Evolutionary conservation across 2,888 invertebrate species (phyloP), one percentile per base, ranked within the genome.

Genomic region (Galerucella pusilla): DNA sequence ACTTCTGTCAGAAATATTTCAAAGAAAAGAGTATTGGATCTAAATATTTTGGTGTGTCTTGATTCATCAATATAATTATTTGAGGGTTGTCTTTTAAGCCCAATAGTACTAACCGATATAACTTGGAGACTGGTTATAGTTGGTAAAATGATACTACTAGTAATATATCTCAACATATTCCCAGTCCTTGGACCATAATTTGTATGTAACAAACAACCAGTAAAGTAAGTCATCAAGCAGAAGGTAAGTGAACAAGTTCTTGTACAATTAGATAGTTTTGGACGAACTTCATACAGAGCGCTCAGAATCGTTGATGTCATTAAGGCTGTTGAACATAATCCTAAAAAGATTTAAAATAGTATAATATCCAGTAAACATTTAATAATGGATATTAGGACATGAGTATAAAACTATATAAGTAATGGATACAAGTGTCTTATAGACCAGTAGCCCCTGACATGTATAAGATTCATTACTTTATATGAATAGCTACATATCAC

Each of bases 261-360:
- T 10, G 67, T 52, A 54, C 70, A 54, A 35, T 60, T 68, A 25
- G 7, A 67, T 14, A 72, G 42, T 9, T 66, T 64, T 4, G 72
- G 74, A 6, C 59, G 68, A 11, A 64, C 49, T 59, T 77, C 75
- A 68, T 77, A 78, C 25, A 76, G 16, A 6, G 61, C 66, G 20
- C 75, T 73, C 14, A 78, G 59, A 20, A 73, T 61, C 46, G 71
- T 71, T 11, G 68, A 68, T 25, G 65, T 64, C 78, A 76, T 76
- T 52, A 78, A 20, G n/a, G 73, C 65, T 28, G 76, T 73, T 65
- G 76, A 61, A 65, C 67, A 59, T 45, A 78, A 11, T 9, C 76
- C 78, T 76, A 45, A 25, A 78, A 78, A 68, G 63, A 45, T 52
- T 16, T 7, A 61, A 63, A 16, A 28, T 68, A 60, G 12, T 35